Evolutionary conservation across 2,113 vertebrate genomes (phyloP).

Genomic region (Hoplias malabaricus): DNA sequence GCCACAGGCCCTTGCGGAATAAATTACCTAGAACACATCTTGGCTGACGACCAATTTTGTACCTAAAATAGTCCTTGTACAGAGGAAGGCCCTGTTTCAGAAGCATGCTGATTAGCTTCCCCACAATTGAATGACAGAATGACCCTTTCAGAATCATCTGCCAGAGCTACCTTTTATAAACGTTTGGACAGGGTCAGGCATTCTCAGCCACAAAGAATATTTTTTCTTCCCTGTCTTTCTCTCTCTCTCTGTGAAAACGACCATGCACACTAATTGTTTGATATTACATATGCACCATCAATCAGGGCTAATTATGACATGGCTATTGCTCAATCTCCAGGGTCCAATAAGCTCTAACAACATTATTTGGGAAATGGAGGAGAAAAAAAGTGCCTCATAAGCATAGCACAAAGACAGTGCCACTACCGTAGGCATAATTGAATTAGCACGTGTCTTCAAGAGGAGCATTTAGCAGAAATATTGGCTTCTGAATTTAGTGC

Average conservation of each 20-base stretch:
- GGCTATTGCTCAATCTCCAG: constrained; percentile 70
- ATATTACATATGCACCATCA: constrained; percentile 85
- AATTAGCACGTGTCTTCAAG: constrained; percentile 20
- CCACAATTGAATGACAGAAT: constrained; percentile 77
- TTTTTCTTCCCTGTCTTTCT: background rate
- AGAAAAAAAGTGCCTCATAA: constrained; percentile 31
- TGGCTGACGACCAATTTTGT: constrained; percentile 69
- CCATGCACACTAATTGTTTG: constrained; percentile 80
- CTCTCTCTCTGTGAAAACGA: constrained; percentile 67
- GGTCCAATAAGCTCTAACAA: constrained; percentile 69
- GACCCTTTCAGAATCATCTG: constrained; percentile 70
- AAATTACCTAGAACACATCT: constrained; percentile 72
- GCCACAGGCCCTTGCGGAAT: constrained; percentile 62
- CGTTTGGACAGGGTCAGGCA: constrained; percentile 68
- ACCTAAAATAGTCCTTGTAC: constrained; percentile 72
- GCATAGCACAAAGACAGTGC: constrained; percentile 19
- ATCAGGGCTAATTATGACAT: constrained; percentile 88
- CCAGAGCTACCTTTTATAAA: constrained; percentile 69
- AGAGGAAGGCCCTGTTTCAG: constrained; percentile 68
- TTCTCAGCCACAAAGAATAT: background rate
- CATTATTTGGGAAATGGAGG: constrained; percentile 72
- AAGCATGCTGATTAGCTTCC: constrained; percentile 76
- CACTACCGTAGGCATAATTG: constrained; percentile 4
- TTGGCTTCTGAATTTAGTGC: constrained; percentile 21
- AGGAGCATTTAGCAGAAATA: constrained; percentile 39